Evolutionary conservation across 2,113 vertebrate species (phyloP).

Genomic region (Notechis scutatus): DNA sequence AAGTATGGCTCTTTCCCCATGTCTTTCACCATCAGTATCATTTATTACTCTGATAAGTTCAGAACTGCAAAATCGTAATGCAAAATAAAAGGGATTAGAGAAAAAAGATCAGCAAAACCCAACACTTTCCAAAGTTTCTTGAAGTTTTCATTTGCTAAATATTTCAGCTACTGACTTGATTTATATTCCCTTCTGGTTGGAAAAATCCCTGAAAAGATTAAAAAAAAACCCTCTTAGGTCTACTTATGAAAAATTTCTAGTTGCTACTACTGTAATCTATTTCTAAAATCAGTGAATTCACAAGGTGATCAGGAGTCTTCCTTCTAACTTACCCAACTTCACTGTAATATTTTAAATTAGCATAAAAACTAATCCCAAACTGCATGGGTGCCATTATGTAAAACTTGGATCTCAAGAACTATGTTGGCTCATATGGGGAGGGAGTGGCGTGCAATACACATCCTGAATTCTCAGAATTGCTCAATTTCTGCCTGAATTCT

Average conservation of each 20-base stretch:
- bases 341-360: neutral
- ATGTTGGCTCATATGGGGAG: neutral
- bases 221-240: neutral
- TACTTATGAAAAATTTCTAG: neutral
- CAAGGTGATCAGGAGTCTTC: neutral
- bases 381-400: neutral
- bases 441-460: neutral
- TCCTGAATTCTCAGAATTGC: conserved; percentile 30
- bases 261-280: neutral
- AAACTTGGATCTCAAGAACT: neutral
- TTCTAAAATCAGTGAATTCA: neutral
- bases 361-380: neutral
- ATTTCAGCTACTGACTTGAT: neutral
- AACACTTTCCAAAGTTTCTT: neutral
- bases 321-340: neutral
- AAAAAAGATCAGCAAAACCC: neutral
- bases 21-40: neutral
- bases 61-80: neutral
- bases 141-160: neutral
- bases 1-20: neutral
- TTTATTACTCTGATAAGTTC: neutral
- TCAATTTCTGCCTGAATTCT: conserved; percentile 19
- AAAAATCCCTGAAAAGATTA: neutral
- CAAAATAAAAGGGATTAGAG: neutral
- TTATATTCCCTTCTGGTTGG: neutral